phyloP scores from a whole-genome alignment of 2,888 invertebrate species.

The Gisinianus flammeolus region DNA sequence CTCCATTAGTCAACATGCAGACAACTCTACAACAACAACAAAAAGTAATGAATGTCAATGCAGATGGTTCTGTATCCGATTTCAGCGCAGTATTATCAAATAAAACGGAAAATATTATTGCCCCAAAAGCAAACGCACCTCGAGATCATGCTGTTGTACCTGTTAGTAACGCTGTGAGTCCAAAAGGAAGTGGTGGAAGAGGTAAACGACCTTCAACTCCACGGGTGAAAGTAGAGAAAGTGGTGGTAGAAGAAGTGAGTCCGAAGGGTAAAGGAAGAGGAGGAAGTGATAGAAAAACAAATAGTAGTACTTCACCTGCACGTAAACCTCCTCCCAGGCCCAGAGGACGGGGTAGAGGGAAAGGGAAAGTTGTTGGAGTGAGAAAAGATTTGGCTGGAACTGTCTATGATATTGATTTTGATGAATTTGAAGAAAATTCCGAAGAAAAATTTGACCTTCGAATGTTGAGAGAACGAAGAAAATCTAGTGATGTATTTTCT shows the following conservation, averaged over 20 bases:
- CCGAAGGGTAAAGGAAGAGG: constrained; percentile 48
- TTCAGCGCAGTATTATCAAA: constrained; percentile 50
- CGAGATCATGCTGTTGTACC: constrained; percentile 39
- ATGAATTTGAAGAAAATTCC: constrained; percentile 70
- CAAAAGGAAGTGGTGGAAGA: constrained; percentile 36
- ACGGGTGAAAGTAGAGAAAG: constrained; percentile 35
- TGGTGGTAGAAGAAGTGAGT: constrained; percentile 41
- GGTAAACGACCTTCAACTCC: constrained; percentile 43
- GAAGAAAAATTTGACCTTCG: constrained; percentile 66
- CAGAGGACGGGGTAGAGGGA: constrained; percentile 64
- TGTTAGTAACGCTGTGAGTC: constrained; percentile 34
- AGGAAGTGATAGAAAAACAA: constrained; percentile 29
- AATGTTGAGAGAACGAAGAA: constrained; percentile 54
- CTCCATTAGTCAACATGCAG: constrained; percentile 38
- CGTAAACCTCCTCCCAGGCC: constrained; percentile 61
- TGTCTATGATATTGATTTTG: constrained; percentile 84
- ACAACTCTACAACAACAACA: neutral
- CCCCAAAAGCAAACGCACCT: constrained; percentile 32
- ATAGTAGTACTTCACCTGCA: constrained; percentile 43
- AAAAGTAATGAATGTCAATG: neutral
- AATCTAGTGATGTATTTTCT: constrained; percentile 55
- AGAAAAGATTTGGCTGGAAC: constrained; percentile 66
- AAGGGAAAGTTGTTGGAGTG: constrained; percentile 47
- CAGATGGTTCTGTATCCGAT: constrained; percentile 37
- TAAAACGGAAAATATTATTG: constrained; percentile 52